Conservation (phyloP, 2,113 vertebrate species). For the Acanthochromis polyacanthus region DNA sequence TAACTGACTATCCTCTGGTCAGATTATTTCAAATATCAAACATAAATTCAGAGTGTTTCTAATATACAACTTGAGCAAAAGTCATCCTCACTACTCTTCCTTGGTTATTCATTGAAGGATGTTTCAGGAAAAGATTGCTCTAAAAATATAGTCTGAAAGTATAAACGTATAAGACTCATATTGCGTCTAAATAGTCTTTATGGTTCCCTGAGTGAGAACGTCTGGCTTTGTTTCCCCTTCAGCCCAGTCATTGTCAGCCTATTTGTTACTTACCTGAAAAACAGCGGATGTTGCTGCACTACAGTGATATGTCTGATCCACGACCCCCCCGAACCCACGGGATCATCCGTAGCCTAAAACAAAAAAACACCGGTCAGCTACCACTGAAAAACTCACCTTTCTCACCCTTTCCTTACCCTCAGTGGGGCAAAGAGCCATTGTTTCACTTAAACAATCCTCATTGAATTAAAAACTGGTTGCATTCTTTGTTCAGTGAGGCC, state of each 20-base stretch:
- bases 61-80: too few species aligned
- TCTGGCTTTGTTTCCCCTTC: slow-evolving; percentile 30
- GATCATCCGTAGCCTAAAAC: slow-evolving; percentile 65
- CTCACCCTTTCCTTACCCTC: slow-evolving; percentile 79
- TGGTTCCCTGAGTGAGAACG: slow-evolving; percentile 9
- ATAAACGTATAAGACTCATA: slow-evolving; percentile 23
- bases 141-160: slow-evolving; percentile 16
- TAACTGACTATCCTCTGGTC: too few species aligned
- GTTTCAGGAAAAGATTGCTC: not conserved
- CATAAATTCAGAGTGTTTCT: too few species aligned
- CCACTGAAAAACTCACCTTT: slow-evolving; percentile 77
- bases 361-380: slow-evolving; percentile 62
- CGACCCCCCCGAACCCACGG: slow-evolving; percentile 61
- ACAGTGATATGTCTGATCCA: slow-evolving; percentile 59
- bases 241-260: slow-evolving; percentile 48
- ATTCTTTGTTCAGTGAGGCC: slow-evolving; percentile 69
- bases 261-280: slow-evolving; percentile 65
- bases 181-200: slow-evolving; percentile 38
- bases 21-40: too few species aligned
- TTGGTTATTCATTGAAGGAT: not conserved
- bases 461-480: slow-evolving; percentile 79
- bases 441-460: slow-evolving; percentile 83
- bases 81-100: not conserved
- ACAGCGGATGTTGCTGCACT: slow-evolving; percentile 67
- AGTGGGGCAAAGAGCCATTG: slow-evolving; percentile 75